phyloP scores from a whole-genome alignment of 92 coral and sea anemone species.

The Parazoanthus darwini region DNA sequence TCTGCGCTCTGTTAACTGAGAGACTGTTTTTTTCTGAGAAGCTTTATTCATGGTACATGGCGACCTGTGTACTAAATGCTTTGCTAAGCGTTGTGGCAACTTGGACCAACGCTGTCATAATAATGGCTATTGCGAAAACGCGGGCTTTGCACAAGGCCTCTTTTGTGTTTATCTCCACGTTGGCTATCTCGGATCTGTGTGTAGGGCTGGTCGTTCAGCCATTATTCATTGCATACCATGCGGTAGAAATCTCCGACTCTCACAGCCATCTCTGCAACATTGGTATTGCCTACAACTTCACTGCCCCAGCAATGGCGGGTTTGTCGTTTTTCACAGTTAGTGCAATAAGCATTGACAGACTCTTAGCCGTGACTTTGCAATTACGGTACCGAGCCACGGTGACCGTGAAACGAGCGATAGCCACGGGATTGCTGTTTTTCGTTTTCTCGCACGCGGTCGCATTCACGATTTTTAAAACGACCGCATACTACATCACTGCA shows the following conservation, averaged over 20 bases:
- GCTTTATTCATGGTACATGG: not conserved
- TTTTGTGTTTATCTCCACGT: not conserved
- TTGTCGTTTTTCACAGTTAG: conserved; percentile 18
- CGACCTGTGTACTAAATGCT: conserved; percentile 20
- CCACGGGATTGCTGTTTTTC: not conserved
- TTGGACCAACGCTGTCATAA: not conserved
- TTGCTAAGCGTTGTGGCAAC: not conserved
- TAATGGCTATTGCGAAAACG: conserved; percentile 6
- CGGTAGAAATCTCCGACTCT: not conserved
- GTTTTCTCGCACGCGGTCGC: conserved; percentile 1
- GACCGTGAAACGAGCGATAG: conserved; percentile 1
- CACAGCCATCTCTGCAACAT: not conserved
- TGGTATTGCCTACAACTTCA: conserved; percentile 8
- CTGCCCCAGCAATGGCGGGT: conserved; percentile 28
- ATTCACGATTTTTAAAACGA: conserved; percentile 2
- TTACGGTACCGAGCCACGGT: not conserved
- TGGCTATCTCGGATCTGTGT: conserved; percentile 16
- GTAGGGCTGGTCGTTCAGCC: conserved; percentile 23
- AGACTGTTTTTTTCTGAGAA: not conserved
- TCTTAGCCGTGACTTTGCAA: not conserved
- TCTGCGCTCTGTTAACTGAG: conserved; percentile 6
- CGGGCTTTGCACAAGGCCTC: conserved; percentile 11
- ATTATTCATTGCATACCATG: conserved; percentile 3
- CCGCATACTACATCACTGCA: conserved; percentile 1
- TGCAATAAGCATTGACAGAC: conserved; percentile 28